phyloP scores from a whole-genome alignment of 2,113 vertebrate genomes.

The Neopipo cinnamomea region DNA sequence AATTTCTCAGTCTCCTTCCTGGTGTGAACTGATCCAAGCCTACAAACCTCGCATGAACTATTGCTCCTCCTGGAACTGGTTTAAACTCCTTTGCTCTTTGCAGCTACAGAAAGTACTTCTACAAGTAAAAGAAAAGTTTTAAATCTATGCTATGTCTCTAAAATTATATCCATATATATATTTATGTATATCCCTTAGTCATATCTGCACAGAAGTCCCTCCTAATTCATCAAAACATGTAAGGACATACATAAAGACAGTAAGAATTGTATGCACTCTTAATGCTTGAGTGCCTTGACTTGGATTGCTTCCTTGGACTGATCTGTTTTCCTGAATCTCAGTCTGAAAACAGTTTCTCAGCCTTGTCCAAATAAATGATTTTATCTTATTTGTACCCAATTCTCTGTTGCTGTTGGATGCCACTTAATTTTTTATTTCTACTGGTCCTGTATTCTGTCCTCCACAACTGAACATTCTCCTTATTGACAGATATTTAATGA shows the following conservation, averaged over 20 bases:
- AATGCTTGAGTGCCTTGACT: background rate
- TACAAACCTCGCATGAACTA: background rate
- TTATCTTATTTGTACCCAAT: background rate
- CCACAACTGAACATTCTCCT: background rate
- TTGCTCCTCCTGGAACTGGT: background rate
- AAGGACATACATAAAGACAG: background rate
- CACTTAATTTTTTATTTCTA: background rate
- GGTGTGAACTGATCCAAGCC: background rate
- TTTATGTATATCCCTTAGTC: background rate
- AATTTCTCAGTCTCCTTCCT: background rate
- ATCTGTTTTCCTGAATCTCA: background rate
- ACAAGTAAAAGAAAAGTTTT: background rate
- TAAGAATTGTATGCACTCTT: background rate
- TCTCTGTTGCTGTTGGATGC: background rate
- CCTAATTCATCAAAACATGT: background rate
- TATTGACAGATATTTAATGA: background rate
- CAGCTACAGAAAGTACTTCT: background rate
- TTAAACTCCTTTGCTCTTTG: background rate
- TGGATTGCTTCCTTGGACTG: background rate
- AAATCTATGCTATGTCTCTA: background rate
- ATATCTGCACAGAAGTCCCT: background rate
- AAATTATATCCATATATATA: background rate
- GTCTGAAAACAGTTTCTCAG: background rate
- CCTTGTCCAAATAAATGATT: background rate
- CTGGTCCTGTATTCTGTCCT: background rate